Base-by-base conservation (phyloP, 1,140 invertebrate genomes). In the Whitmania pigra region DNA sequence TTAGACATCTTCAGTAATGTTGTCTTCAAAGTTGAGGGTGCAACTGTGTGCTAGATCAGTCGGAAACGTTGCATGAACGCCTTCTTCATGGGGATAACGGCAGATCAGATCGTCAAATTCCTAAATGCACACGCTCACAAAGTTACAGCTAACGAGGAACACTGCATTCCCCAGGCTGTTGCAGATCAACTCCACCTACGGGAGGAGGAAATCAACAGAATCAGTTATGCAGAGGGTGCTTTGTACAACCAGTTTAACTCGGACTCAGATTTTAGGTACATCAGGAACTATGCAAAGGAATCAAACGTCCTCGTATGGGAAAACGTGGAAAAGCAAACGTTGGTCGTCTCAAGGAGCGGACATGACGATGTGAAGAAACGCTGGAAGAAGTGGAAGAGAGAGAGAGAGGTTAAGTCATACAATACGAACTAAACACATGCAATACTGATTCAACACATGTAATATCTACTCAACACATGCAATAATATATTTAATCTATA, bases 241-340 rank as follows among this genome's bases (percentile, higher is more conserved):
- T 85, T 97, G 15, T 98, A 98, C 80, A 94, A 91, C 83, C 93
- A 97, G 84, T 97, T 97, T 84, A 83, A 94, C 67, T 95, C 93
- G 2, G 90, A 93, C 80, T 71, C 73, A 55, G 81, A 82, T 73
- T 95, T 91, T 83, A 89, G 91, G 78, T 87, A 91, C 31, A 84
- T 98, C n/a, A 86, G 90, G 68, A 91, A 97, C 83, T 92, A 94
- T 85, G 94, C 94, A 4, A 85, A 79, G 76, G 87, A 89, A 72
- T 86, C 87, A 53, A 88, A 88, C 74, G 89, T 92, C 73, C 81
- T 97, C 22, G 89, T 92, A 53, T 95, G 92, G 89, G 88, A 90
- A 76, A 92, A 88, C 84, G 89, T 93, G 78, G 87, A 89, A 74
- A 89, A 89, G 73, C 84, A 93, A 75, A 93, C 92, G 1, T 89